phyloP scores from a whole-genome alignment of 2,113 vertebrate species.

The Embiotoca jacksoni region DNA sequence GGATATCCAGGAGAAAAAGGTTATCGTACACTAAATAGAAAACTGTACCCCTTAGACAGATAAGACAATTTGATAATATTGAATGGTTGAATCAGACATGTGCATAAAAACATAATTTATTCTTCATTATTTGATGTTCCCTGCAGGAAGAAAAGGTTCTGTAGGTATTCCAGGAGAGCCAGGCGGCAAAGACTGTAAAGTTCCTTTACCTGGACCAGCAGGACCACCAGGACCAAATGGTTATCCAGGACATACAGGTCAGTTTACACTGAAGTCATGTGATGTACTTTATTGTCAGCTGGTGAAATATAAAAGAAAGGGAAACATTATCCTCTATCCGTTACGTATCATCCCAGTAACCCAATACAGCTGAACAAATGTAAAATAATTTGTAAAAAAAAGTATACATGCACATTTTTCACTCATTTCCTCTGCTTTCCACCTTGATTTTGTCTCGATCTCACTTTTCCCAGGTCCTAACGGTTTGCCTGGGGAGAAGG shows the following conservation, averaged over 20 bases:
- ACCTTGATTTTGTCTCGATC: not conserved
- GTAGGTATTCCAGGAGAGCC: constrained; percentile 49
- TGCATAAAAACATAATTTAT: not conserved
- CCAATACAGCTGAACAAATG: not conserved
- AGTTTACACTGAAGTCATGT: constrained; percentile 28
- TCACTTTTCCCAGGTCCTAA: constrained; percentile 42
- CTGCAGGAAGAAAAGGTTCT: constrained; percentile 67
- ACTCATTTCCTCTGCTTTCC: not conserved
- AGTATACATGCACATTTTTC: not conserved
- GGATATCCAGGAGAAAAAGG: constrained; percentile 68
- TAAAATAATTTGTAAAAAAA: no score
- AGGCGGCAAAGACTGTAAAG: constrained; percentile 55
- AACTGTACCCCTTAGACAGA: not conserved
- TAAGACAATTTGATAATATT: not conserved
- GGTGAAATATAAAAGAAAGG: not conserved
- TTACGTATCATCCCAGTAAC: not conserved
- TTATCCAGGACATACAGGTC: constrained; percentile 67
- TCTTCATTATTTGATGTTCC: constrained; percentile 1
- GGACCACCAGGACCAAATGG: constrained; percentile 68
- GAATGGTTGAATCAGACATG: not conserved
- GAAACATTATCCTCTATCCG: no score
- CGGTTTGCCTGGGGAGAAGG: constrained; percentile 65
- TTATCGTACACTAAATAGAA: constrained; percentile 3
- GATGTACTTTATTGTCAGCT: constrained; percentile 6
- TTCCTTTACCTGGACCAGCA: constrained; percentile 15